Percentiles rank a stretch among this genome's conserved stretches.
Conservation (phyloP, 2,888 invertebrate genomes). For the Abscondita cerata region DNA sequence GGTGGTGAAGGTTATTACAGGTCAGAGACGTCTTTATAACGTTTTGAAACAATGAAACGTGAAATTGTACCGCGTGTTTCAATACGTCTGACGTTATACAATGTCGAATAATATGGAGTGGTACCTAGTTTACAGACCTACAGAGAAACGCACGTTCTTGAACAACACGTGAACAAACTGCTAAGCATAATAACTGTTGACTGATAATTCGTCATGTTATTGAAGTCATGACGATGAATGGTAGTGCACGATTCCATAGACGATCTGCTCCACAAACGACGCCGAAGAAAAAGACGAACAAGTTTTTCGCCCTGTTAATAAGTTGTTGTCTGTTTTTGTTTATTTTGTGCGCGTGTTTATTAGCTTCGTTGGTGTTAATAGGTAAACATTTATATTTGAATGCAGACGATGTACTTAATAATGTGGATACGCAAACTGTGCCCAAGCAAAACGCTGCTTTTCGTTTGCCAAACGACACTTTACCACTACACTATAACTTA, state of each 20-base stretch:
- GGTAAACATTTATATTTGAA: slow-evolving; percentile 46
- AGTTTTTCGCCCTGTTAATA: slow-evolving; percentile 41
- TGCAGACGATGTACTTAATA: not conserved
- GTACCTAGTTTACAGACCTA: slow-evolving; percentile 23
- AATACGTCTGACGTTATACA: not conserved
- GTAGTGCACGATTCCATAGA: slow-evolving; percentile 29
- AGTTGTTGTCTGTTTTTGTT: slow-evolving; percentile 54
- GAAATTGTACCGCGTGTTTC: not conserved
- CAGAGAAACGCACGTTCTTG: slow-evolving; percentile 26
- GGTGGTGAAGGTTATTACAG: slow-evolving; percentile 20
- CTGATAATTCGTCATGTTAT: slow-evolving; percentile 16
- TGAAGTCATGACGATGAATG: slow-evolving; percentile 29
- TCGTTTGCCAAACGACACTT: slow-evolving; percentile 65
- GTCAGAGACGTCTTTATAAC: slow-evolving; percentile 19
- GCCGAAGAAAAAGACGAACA: not conserved
- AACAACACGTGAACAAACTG: slow-evolving; percentile 24
- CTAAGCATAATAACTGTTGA: slow-evolving; percentile 18
- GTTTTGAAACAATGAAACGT: not conserved
- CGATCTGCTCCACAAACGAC: slow-evolving; percentile 18
- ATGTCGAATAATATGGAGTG: not conserved
- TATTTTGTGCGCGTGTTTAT: slow-evolving; percentile 51
- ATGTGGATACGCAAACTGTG: not conserved
- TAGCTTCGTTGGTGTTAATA: slow-evolving; percentile 53
- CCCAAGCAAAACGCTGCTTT: slow-evolving; percentile 2
- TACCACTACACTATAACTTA: slow-evolving; percentile 70